Evolutionary conservation across 2,888 invertebrate genomes (phyloP).

Genomic region (Terebella lapidaria): DNA sequence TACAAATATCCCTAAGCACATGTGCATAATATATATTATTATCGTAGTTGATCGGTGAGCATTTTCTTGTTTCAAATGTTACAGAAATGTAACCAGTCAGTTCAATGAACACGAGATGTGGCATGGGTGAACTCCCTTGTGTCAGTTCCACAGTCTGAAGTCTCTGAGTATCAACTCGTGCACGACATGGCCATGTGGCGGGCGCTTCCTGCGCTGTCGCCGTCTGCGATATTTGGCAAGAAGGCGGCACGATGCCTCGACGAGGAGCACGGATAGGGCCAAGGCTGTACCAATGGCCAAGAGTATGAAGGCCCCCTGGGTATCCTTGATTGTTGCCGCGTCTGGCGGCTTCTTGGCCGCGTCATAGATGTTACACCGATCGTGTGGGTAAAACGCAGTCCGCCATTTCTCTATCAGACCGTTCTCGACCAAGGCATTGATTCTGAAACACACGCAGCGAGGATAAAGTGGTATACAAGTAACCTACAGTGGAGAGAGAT

Average conservation of each 20-base stretch:
- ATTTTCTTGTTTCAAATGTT: too few species aligned
- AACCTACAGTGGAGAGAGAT: too few species aligned
- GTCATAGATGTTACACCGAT: conserved; percentile 8
- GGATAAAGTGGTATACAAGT: too few species aligned
- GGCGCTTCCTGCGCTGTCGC: too few species aligned
- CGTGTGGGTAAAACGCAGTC: conserved; percentile 12
- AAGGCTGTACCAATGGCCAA: not conserved
- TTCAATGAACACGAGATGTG: too few species aligned
- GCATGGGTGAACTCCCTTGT: too few species aligned
- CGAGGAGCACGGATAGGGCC: not conserved
- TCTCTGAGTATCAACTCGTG: not conserved
- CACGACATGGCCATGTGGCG: too few species aligned
- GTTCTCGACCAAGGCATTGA: conserved; percentile 11
- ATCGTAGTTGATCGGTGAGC: too few species aligned
- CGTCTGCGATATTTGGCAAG: not conserved
- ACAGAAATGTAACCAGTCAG: too few species aligned
- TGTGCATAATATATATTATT: too few species aligned
- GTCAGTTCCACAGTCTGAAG: too few species aligned
- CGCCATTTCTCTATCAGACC: conserved; percentile 17
- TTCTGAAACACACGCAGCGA: conserved; percentile 13
- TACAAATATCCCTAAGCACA: too few species aligned
- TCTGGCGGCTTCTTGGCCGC: not conserved
- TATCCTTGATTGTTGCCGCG: conserved; percentile 10
- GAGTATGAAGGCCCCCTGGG: conserved; percentile 11
- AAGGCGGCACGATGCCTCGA: conserved; percentile 1